A percentile compares a stretch with the other conserved stretches of the same genome.
Evolutionary conservation across 1,140 invertebrate genomes (phyloP).

Genomic region (Zaprionus ornatus): DNA sequence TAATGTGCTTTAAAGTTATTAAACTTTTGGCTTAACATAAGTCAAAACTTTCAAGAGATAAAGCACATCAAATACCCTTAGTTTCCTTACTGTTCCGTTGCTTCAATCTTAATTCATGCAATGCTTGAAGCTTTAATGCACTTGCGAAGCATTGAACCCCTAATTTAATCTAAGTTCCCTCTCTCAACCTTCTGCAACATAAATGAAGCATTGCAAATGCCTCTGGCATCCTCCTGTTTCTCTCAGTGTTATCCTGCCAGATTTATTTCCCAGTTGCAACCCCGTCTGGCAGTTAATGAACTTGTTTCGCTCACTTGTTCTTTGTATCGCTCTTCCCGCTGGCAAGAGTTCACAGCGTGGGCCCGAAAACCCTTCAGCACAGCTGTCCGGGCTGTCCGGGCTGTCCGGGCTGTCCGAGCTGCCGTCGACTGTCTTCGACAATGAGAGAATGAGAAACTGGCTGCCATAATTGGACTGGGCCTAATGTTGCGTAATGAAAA

Average conservation of each 20-base stretch:
- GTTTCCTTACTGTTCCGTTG: no score
- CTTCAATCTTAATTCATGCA: no score
- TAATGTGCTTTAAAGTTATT: no score
- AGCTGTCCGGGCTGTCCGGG: constrained; percentile 59
- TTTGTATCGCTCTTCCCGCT: constrained; percentile 24
- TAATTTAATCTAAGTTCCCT: no score
- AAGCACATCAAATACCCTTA: no score
- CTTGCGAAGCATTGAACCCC: no score
- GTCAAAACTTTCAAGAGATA: no score
- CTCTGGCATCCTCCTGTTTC: background rate
- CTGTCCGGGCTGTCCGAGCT: constrained; percentile 48
- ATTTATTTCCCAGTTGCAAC: background rate
- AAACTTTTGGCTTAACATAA: no score
- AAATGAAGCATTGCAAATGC: background rate
- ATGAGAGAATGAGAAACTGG: constrained; percentile 66
- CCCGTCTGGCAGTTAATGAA: background rate
- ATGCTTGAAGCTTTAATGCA: no score
- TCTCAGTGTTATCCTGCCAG: background rate
- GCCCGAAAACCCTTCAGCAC: constrained; percentile 38
- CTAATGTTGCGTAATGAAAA: constrained; percentile 79
- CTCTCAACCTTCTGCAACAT: background rate
- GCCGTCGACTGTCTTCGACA: constrained; percentile 43
- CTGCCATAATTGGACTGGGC: constrained; percentile 68
- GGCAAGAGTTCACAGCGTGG: constrained; percentile 56
- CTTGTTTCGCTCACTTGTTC: constrained; percentile 10